Evolutionary conservation across 2,888 invertebrate species (phyloP).

Genomic region (Apantesis nais): DNA sequence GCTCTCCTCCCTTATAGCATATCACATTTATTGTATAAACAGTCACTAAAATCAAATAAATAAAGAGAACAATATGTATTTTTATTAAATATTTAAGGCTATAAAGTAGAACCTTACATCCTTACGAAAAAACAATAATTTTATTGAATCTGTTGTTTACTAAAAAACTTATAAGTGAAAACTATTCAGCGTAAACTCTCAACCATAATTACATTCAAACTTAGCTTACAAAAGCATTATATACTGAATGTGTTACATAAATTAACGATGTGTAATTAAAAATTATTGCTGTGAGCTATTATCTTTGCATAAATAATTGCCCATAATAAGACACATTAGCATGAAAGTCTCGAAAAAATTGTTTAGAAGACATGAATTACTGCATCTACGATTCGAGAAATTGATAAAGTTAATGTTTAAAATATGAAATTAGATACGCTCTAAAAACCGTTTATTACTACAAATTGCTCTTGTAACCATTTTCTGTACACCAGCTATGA

Average conservation of each 20-base stretch:
- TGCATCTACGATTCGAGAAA: slow-evolving; percentile 57
- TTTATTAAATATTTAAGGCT: neutral
- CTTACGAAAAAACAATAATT: neutral
- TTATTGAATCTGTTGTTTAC: slow-evolving; percentile 23
- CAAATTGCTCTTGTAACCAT: slow-evolving; percentile 64
- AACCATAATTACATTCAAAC: slow-evolving; percentile 41
- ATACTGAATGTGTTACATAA: slow-evolving; percentile 49
- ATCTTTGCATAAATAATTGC: slow-evolving; percentile 55
- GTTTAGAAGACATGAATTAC: slow-evolving; percentile 51
- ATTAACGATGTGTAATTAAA: slow-evolving; percentile 54
- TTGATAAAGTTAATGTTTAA: slow-evolving; percentile 60
- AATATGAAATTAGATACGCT: slow-evolving; percentile 65
- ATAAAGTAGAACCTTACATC: neutral
- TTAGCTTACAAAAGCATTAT: slow-evolving; percentile 42
- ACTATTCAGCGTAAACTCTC: slow-evolving; percentile 30
- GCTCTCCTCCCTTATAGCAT: slow-evolving; percentile 47
- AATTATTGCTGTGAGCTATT: slow-evolving; percentile 53
- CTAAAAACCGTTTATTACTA: slow-evolving; percentile 63
- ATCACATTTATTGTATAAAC: slow-evolving; percentile 65
- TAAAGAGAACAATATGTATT: neutral
- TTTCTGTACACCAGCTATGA: slow-evolving; percentile 51
- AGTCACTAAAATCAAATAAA: slow-evolving; percentile 52
- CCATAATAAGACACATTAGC: slow-evolving; percentile 52
- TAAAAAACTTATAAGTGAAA: slow-evolving; percentile 28
- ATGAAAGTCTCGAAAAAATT: slow-evolving; percentile 45